A percentile compares a stretch with the other conserved stretches of the same genome.
phyloP scores from a whole-genome alignment of 2,888 invertebrate genomes.

The Lordiphosa fenestrarum region DNA sequence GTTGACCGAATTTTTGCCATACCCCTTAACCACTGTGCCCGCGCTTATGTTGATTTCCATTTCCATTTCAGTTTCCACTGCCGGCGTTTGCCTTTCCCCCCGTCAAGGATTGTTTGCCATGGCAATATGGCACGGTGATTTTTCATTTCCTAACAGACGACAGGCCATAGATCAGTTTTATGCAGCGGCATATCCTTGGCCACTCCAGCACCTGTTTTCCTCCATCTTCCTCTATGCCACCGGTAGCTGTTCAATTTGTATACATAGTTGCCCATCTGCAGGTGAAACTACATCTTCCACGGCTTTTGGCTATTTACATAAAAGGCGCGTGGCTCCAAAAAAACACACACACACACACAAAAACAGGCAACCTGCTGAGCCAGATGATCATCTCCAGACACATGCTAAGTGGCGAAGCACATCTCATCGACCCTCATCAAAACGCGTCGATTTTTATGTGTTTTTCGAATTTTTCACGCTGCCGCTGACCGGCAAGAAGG shows the following conservation, averaged over 20 bases:
- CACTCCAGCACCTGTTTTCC: not conserved
- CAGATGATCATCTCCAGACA: constrained; percentile 14
- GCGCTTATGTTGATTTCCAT: not conserved
- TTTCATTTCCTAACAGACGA: constrained; percentile 43
- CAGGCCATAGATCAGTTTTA: not conserved
- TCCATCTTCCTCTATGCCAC: not conserved
- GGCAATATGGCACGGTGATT: constrained; percentile 64
- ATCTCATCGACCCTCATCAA: constrained; percentile 67
- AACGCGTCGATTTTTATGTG: constrained; percentile 63
- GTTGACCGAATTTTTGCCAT: too few species aligned
- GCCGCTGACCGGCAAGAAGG: constrained; percentile 49
- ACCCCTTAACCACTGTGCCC: constrained; percentile 1
- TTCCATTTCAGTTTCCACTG: constrained; percentile 19
- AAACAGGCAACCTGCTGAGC: constrained; percentile 18
- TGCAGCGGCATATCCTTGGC: constrained; percentile 7
- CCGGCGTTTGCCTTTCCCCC: too few species aligned
- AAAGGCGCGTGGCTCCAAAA: constrained; percentile 45
- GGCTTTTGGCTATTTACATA: constrained; percentile 44
- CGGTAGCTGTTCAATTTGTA: constrained; percentile 1
- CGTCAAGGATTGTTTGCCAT: constrained; percentile 46
- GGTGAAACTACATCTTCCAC: not conserved
- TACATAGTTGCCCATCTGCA: not conserved
- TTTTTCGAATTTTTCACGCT: constrained; percentile 63
- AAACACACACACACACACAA: not conserved
- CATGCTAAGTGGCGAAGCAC: constrained; percentile 36